Conservation (phyloP, 2,113 vertebrate genomes). For the Labeo catla region DNA sequence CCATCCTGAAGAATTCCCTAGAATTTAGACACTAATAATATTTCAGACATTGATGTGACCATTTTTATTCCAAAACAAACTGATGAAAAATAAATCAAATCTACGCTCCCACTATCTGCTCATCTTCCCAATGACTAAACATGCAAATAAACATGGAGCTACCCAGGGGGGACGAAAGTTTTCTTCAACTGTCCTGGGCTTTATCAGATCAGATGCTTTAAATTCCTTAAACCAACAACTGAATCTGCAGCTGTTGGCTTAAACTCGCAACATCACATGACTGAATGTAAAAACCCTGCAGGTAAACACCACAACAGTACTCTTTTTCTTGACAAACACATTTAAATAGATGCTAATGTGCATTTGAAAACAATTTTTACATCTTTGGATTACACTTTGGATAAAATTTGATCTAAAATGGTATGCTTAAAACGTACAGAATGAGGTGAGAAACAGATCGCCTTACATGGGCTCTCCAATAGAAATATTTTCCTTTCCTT, state of each 20-base stretch:
- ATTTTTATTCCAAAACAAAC: not conserved
- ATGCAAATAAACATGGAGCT: not conserved
- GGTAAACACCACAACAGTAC: not conserved
- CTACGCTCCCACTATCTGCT: not conserved
- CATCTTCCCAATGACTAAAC: not conserved
- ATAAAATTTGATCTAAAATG: not conserved
- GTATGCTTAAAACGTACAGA: not conserved
- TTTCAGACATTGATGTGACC: not conserved
- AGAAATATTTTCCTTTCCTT: not conserved
- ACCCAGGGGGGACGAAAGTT: not conserved
- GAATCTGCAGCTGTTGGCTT: not conserved
- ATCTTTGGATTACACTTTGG: not conserved
- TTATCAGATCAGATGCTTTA: slow-evolving; percentile 47
- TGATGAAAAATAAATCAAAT: not conserved
- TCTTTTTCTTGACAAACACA: not conserved
- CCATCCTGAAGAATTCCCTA: not conserved
- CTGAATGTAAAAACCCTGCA: slow-evolving; percentile 9
- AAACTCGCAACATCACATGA: not conserved
- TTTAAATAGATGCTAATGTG: not conserved
- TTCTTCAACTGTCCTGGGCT: not conserved
- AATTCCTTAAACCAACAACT: not conserved
- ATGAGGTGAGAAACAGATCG: not conserved
- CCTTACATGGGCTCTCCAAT: not conserved
- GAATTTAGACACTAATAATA: not conserved
- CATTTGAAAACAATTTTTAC: not conserved